Evolutionary conservation across 23 tunicate genomes (phyloP).

Genomic region (Clavelina lepadiformis): DNA sequence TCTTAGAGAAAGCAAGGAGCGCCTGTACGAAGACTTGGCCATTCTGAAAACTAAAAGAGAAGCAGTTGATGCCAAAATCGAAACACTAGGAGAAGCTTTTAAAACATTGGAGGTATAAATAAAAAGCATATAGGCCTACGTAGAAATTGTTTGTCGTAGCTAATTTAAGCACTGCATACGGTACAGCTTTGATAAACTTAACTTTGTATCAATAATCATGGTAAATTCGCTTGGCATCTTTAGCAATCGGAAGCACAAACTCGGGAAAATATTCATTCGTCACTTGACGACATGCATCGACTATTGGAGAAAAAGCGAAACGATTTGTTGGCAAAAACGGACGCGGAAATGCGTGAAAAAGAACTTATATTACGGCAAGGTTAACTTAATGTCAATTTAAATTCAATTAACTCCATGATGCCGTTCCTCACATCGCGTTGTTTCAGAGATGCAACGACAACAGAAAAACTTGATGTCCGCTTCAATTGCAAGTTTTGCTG

Average conservation of each 20-base stretch:
- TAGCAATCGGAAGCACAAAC: slow-evolving; percentile 15
- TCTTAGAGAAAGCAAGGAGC: slow-evolving; percentile 61
- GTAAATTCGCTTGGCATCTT: neutral
- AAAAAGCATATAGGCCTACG: neutral
- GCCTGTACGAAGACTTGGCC: slow-evolving; percentile 32
- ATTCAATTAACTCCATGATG: neutral
- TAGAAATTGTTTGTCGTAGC: neutral
- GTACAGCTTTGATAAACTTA: too few relatives aligned
- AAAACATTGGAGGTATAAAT: slow-evolving; percentile 39
- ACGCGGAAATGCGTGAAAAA: slow-evolving; percentile 22
- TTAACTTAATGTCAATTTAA: neutral
- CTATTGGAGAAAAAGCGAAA: slow-evolving; percentile 58
- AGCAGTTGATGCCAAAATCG: slow-evolving; percentile 30
- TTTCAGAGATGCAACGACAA: slow-evolving; percentile 29
- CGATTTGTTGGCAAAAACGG: slow-evolving; percentile 52
- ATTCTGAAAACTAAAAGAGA: slow-evolving; percentile 32
- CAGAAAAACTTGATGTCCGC: slow-evolving; percentile 42
- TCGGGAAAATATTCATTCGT: slow-evolving; percentile 47
- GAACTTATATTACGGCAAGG: slow-evolving; percentile 54
- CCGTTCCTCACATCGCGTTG: neutral
- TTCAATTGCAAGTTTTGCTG: slow-evolving; percentile 45
- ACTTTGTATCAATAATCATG: too few relatives aligned
- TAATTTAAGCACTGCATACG: too few relatives aligned
- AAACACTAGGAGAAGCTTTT: slow-evolving; percentile 44
- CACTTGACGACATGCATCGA: slow-evolving; percentile 72